Conservation (phyloP, 1,140 invertebrate genomes). For the Halesus radiatus region DNA sequence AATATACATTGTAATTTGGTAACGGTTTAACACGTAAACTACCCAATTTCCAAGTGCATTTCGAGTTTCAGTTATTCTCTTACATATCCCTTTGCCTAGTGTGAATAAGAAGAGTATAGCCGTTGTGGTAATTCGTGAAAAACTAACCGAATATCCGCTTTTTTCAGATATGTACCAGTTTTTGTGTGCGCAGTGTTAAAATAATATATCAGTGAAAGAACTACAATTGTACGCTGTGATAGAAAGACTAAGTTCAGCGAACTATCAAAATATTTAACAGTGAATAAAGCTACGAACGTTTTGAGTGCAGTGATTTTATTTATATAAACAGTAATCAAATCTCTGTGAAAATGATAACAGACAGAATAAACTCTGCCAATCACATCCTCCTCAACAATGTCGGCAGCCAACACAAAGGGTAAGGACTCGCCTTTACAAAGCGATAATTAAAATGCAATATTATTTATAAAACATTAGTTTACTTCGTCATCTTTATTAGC, state of each 20-base stretch:
- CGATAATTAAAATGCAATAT: no score
- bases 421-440: constrained; percentile 48
- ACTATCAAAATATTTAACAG: constrained; percentile 16
- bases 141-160: neutral
- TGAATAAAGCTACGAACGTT: constrained; percentile 40
- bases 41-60: constrained; percentile 37
- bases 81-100: neutral
- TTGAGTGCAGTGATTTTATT: constrained; percentile 45
- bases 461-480: no score
- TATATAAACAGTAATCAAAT: constrained; percentile 22
- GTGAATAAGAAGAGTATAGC: neutral
- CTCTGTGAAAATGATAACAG: constrained; percentile 61
- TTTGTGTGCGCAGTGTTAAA: constrained; percentile 35
- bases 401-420: constrained; percentile 60
- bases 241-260: neutral
- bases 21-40: constrained; percentile 42
- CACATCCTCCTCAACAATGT: constrained; percentile 60
- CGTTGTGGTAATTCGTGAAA: neutral
- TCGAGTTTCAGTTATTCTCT: neutral
- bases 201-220: constrained; percentile 43
- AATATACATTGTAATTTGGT: constrained; percentile 27
- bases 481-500: no score
- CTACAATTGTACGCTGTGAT: constrained; percentile 36
- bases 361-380: constrained; percentile 63
- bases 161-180: constrained; percentile 45